These are phyloP conservation scores for Seira ritae DNA, from an alignment of 2,888 invertebrate species.

Conservation along the genomic window DNA sequence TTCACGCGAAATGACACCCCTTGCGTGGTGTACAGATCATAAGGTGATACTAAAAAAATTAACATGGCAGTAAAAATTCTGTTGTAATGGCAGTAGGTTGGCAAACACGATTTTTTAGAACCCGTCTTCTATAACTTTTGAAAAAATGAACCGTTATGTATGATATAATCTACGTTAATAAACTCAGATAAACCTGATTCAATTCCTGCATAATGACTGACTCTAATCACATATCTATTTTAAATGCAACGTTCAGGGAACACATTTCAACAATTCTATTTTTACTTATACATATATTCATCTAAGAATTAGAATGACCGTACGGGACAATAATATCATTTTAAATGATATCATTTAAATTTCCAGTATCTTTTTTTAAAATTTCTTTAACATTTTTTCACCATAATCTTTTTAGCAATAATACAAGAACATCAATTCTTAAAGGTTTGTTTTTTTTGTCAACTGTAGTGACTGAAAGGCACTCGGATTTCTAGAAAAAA, in stretches of 20 bases:
- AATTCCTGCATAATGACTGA: constrained; percentile 18
- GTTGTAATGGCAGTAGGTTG: constrained; percentile 33
- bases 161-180: neutral
- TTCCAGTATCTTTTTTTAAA: too few species aligned
- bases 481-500: constrained; percentile 42
- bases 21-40: neutral
- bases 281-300: neutral
- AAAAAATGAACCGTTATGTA: constrained; percentile 28
- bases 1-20: neutral
- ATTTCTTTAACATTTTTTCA: neutral
- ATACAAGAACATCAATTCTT: neutral
- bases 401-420: neutral
- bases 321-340: constrained; percentile 2
- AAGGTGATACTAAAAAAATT: constrained; percentile 9
- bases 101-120: constrained; percentile 18
- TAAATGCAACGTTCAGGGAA: neutral
- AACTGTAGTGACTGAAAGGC: constrained; percentile 53
- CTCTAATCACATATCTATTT: neutral
- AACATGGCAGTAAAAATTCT: constrained; percentile 35
- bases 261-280: constrained; percentile 3
- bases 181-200: neutral
- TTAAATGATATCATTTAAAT: too few species aligned
- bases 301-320: neutral
- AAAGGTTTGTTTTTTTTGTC: constrained; percentile 41
- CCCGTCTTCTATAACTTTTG: constrained; percentile 10